Conservation (phyloP, 2,888 invertebrate species). For the Sturmia bella region DNA sequence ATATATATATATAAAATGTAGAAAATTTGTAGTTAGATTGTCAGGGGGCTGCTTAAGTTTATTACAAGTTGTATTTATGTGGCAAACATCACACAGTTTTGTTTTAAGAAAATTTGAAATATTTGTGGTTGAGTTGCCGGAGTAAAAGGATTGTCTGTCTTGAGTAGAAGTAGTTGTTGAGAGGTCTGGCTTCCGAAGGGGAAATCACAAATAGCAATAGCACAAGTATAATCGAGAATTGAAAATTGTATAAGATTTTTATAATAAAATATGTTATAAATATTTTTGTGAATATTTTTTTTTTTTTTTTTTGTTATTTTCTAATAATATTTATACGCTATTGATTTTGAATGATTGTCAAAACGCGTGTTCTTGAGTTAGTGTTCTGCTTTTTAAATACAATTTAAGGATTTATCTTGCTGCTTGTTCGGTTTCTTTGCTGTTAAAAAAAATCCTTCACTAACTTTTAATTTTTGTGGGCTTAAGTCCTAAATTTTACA, state of each 20-base stretch:
- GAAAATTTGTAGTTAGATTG: conserved; percentile 62
- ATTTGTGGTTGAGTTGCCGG: background rate
- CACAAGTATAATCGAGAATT: conserved; percentile 9
- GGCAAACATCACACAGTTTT: conserved; percentile 49
- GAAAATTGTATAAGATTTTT: conserved; percentile 5
- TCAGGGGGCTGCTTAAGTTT: conserved; percentile 49
- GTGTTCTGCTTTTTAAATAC: conserved; percentile 63
- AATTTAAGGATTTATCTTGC: conserved; percentile 30
- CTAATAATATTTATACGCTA: conserved; percentile 74
- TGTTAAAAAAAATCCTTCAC: conserved; percentile 44
- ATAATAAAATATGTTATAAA: no score
- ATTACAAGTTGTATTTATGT: conserved; percentile 6
- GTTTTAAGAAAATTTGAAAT: conserved; percentile 16
- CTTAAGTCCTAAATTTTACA: conserved; percentile 21
- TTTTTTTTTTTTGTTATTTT: conserved; percentile 39
- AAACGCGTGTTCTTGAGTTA: conserved; percentile 82
- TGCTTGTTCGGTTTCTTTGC: conserved; percentile 1
- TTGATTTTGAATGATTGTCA: conserved; percentile 81
- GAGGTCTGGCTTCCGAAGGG: background rate
- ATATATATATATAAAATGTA: conserved; percentile 47
- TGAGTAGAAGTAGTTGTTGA: conserved; percentile 6
- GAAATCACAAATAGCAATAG: conserved; percentile 42
- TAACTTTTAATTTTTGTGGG: conserved; percentile 48
- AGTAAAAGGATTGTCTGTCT: conserved; percentile 41
- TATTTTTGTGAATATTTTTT: background rate